A percentile compares a stretch with the other conserved stretches of the same genome.
These are phyloP conservation scores for Ceratina calcarata DNA, from an alignment of 1,140 invertebrate species.

Conservation along the genomic window DNA sequence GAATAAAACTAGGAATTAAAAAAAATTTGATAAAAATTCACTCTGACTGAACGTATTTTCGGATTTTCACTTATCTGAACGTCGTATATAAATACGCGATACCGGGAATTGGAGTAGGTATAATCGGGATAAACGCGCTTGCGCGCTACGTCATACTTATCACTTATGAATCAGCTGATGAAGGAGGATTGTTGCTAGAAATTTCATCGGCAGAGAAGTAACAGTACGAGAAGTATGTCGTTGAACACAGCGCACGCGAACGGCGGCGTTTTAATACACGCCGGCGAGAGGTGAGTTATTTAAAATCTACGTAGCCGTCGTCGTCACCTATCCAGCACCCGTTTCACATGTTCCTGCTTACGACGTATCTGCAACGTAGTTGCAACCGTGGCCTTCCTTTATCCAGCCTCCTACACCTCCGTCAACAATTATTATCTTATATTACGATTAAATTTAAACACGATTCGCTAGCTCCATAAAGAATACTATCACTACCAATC, in stretches of 20 bases:
- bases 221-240: conserved; percentile 85
- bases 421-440: too few species aligned
- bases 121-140: conserved; percentile 46
- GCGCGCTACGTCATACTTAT: conserved; percentile 59
- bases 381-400: conserved; percentile 22
- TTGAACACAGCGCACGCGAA: conserved; percentile 95
- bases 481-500: too few species aligned
- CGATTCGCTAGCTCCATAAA: too few species aligned
- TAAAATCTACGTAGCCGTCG: not conserved
- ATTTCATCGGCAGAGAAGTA: conserved; percentile 17
- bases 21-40: too few species aligned
- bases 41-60: too few species aligned
- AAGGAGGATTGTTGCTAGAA: conserved; percentile 28
- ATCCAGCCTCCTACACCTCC: too few species aligned
- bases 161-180: conserved; percentile 71
- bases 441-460: too few species aligned
- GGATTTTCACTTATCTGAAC: too few species aligned
- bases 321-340: not conserved
- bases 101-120: not conserved
- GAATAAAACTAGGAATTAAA: too few species aligned
- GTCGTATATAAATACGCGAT: too few species aligned
- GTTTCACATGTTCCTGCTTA: conserved; percentile 45
- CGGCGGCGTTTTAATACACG: conserved; percentile 94
- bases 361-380: conserved; percentile 59
- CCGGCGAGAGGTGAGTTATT: conserved; percentile 91